Percentiles rank a stretch among this genome's conserved stretches.
These are phyloP conservation scores for Chaetoderma sp. DNA, from an alignment of 2,888 invertebrate genomes.

Conservation along the genomic window DNA sequence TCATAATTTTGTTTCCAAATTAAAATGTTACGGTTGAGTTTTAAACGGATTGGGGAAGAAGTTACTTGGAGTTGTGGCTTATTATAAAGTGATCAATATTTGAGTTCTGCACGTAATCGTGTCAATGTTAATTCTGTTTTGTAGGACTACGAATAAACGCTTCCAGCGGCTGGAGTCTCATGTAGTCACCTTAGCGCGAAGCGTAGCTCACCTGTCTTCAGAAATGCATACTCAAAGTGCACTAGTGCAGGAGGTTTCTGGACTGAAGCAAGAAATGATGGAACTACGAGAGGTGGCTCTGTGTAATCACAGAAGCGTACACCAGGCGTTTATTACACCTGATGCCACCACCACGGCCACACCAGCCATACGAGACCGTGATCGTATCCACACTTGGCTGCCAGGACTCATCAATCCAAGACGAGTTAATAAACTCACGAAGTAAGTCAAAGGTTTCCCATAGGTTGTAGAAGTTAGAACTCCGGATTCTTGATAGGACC, in stretches of 20 bases:
- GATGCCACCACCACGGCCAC: too few relatives aligned
- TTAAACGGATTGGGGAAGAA: too few relatives aligned
- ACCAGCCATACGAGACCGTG: slow-evolving; percentile 49
- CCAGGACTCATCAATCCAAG: slow-evolving; percentile 83
- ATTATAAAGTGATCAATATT: too few relatives aligned
- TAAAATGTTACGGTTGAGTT: too few relatives aligned
- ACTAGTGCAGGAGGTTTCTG: slow-evolving; percentile 89
- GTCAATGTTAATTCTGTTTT: too few relatives aligned
- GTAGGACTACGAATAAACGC: slow-evolving; percentile 84
- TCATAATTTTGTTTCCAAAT: too few relatives aligned
- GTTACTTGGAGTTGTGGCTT: too few relatives aligned
- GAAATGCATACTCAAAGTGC: slow-evolving; percentile 91
- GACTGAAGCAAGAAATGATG: slow-evolving; percentile 84
- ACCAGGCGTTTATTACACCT: slow-evolving; percentile 13
- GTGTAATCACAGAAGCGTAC: background rate
- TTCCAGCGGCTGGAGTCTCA: slow-evolving; percentile 91
- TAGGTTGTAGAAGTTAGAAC: too few relatives aligned
- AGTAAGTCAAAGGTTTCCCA: slow-evolving; percentile 69
- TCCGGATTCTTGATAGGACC: too few relatives aligned
- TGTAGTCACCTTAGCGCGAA: slow-evolving; percentile 89
- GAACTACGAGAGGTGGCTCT: slow-evolving; percentile 71
- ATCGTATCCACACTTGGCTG: slow-evolving; percentile 66
- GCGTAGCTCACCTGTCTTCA: slow-evolving; percentile 90
- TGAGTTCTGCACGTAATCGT: too few relatives aligned
- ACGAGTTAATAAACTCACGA: slow-evolving; percentile 87